Base-by-base conservation (phyloP, 2,888 invertebrate species). In the Zaprionus lineosus region DNA sequence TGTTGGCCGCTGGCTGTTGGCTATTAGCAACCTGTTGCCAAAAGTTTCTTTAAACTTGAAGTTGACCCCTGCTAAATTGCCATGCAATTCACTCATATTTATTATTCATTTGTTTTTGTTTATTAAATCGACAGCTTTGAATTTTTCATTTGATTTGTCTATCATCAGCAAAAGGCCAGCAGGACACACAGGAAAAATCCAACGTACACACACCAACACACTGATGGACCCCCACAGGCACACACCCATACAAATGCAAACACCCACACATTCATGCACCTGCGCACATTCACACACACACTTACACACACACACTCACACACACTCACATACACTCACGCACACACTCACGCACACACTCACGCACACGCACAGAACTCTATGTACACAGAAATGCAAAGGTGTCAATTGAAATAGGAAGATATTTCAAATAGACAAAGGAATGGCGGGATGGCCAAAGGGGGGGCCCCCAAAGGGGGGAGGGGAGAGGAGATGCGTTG, bases 91-190 rank as follows among this genome's bases (percentile, higher is more conserved):
- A 26, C 34, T 37, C 14, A 37, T 16, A 56, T 56, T 41, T 63
- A 63, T 64, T 62, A 63, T 63, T 56, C 37, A 60, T 63, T 43
- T 58, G 43, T 48, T 71, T 67, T 56, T 67, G 52, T 24, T 43
- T 59, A 55, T 59, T 58, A 50, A 74, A 55, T 44, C 33, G 14
- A 39, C 15, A 47, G 43, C 8, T 53, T 29, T 44, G 48, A 2
- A 64, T 58, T 24, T 57, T 51, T 26, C 9, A 52, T 43, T 36
- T 29, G 44, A 55, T 40, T 37, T 29, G 26, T 29, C 40, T 9
- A 46, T 46, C 19, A 44, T 16, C 18, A 14, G 26, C 26, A 63
- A 48, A 46, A 19, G 40, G 11, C 26, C 21, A 37, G 9, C 34
- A 39, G 33, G n/a, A 1, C 36, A 31, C 19, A 14, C 34, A 15